These are phyloP conservation scores for Catocala fraxini DNA, from an alignment of 2,888 invertebrate genomes.

Conservation along the genomic window DNA sequence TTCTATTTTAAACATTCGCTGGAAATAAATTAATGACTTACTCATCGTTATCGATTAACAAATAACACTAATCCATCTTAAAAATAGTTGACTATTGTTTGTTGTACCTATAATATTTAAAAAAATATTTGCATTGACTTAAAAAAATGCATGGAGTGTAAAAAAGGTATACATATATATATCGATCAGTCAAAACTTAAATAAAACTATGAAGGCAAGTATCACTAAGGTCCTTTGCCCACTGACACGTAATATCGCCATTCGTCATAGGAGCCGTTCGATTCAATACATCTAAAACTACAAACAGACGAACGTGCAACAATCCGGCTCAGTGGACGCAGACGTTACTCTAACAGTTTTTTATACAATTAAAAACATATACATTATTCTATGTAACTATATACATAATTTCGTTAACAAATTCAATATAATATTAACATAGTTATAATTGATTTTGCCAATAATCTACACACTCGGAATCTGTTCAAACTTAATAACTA, in stretches of 20 bases:
- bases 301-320: constrained; percentile 24
- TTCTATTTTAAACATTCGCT: constrained; percentile 43
- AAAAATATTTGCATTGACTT: constrained; percentile 68
- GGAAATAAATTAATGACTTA: constrained; percentile 66
- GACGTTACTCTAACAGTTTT: constrained; percentile 45
- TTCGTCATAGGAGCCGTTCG: constrained; percentile 15
- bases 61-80: constrained; percentile 64
- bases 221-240: constrained; percentile 62
- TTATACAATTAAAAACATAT: constrained; percentile 55
- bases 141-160: constrained; percentile 73
- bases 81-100: constrained; percentile 69
- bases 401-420: constrained; percentile 74
- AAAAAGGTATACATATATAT: constrained; percentile 53
- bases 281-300: constrained; percentile 17
- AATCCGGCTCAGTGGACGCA: constrained; percentile 43
- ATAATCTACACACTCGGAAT: constrained; percentile 40
- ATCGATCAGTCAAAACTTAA: constrained; percentile 83
- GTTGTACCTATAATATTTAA: constrained; percentile 66
- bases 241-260: constrained; percentile 42
- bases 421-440: constrained; percentile 75
- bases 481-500: constrained; percentile 60
- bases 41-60: constrained; percentile 39
- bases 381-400: constrained; percentile 64
- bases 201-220: constrained; percentile 79
- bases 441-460: constrained; percentile 54